phyloP scores from a whole-genome alignment of 2,797 vertebrate genomes.

The Forpus xanthops region DNA sequence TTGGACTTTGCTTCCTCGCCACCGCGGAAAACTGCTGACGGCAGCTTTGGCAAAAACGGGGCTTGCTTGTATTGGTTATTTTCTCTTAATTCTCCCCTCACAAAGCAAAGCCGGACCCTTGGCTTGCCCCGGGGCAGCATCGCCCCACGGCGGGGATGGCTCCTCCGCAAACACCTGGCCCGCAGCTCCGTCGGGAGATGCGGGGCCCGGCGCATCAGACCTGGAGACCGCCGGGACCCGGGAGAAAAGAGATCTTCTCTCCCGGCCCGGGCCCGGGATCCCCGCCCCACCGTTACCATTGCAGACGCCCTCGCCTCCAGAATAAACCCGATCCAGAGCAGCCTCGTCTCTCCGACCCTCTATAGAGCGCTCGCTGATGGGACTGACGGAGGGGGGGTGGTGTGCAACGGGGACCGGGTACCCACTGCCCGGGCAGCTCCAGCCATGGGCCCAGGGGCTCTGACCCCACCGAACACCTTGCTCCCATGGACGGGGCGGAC shows the following conservation, averaged over 20 bases:
- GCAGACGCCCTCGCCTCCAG: not conserved
- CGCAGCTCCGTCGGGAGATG: not conserved
- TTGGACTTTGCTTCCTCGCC: constrained; percentile 47
- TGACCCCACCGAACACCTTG: accelerated
- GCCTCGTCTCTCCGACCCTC: not conserved
- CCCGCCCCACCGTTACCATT: not conserved
- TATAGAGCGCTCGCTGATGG: not conserved
- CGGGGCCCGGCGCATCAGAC: not conserved
- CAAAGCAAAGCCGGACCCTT: not conserved
- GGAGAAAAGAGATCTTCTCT: not conserved
- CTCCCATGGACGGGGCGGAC: not conserved
- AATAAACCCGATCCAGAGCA: not conserved
- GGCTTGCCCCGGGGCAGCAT: not conserved
- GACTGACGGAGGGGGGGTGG: not conserved
- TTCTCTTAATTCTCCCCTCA: not conserved
- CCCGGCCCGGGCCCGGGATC: not conserved
- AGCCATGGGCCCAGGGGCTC: not conserved
- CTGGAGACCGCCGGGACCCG: not conserved
- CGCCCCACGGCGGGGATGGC: not conserved
- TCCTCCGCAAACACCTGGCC: not conserved
- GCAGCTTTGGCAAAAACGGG: constrained; percentile 9
- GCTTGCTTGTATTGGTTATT: not conserved
- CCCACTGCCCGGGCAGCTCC: not conserved
- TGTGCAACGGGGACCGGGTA: not conserved
- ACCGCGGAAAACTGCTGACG: constrained; percentile 28